Evolutionary conservation across 2,113 vertebrate species (phyloP).

Genomic region (Hydrochoerus hydrochaeris): DNA sequence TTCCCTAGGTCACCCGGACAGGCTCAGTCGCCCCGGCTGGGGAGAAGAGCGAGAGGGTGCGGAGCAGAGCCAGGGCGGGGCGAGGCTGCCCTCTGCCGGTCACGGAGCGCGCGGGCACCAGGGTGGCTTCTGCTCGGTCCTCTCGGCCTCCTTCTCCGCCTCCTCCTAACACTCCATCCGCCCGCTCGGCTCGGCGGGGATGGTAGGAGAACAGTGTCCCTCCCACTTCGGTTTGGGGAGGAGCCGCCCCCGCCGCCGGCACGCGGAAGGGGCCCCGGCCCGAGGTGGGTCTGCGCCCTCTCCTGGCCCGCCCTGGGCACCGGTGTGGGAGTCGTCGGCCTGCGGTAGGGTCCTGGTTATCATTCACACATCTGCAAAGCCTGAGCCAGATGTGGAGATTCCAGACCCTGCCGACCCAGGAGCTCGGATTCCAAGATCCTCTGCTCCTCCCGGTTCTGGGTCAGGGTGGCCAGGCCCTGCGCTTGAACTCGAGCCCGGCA

Average conservation of each 20-base stretch:
- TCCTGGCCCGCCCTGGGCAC: too few species aligned
- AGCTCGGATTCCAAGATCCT: neutral
- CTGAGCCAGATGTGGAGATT: neutral
- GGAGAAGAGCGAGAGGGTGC: neutral
- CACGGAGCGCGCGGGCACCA: neutral
- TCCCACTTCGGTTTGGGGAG: neutral
- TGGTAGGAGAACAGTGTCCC: too few species aligned
- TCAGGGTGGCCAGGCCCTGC: neutral
- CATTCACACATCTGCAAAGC: neutral
- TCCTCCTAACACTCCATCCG: neutral
- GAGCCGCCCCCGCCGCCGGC: neutral
- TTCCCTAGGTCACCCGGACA: neutral
- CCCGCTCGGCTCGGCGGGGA: too few species aligned
- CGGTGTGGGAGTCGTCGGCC: neutral
- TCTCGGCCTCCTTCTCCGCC: too few species aligned
- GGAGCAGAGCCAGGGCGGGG: neutral
- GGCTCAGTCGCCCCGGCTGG: neutral
- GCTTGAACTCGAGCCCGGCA: neutral
- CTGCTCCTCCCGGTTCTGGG: neutral
- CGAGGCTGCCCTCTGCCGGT: conserved; percentile 71
- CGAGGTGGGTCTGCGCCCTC: too few species aligned
- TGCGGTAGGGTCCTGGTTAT: neutral
- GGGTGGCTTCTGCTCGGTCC: neutral
- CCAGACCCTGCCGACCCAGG: neutral
- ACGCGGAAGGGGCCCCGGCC: too few species aligned